Base-by-base conservation (phyloP, 2,113 vertebrate species). In the Dicentrarchus labrax region DNA sequence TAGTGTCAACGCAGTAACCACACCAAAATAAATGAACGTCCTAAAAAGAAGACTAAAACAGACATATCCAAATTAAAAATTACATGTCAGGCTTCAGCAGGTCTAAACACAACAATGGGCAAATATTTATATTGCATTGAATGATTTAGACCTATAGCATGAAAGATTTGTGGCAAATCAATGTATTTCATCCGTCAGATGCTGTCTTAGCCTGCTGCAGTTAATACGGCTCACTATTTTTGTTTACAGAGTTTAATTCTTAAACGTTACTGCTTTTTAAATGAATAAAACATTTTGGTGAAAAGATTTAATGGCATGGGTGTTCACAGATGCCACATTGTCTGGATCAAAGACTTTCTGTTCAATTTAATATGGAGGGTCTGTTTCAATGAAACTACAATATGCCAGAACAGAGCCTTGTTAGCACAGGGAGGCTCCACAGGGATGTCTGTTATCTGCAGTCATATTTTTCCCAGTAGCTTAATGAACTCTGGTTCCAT, bases 371-470 rank as follows among this genome's bases (percentile, higher is more conserved):
- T 39, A 57, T 9, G 30, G 61, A 71, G 19, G 43, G 41, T 72
- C 38, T 72, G 60, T 85, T 82, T 85, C 75, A 79, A 2, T 39
- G 41, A 45, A 21, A 70, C 56, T 56, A 50, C 76, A 72, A n/a
- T 74, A 17, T 60, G 51, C 78, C 74, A 50, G 86, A 60, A 19
- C 70, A 68, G 67, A 85, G 82, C 60, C 78, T 85, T 61, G 60
- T 79, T 82, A 85, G 65, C 47, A 56, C n/a, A 24, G 19, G 21
- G 21, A 75, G 70, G 74, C 78, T 78, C 82, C 19, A 48, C 47
- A 4, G 82, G 82, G 86, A 88, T 24, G 59, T 59, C 69, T 65
- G 38, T 72, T 78, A 88, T 79, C 79, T 82, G 56, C 60, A 48
- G 13, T 61, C 76, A 66, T 79, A 78, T 76, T 78, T 82, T 78